Conservation (phyloP, 2,888 invertebrate species). For the Drosophila mercatorum region DNA sequence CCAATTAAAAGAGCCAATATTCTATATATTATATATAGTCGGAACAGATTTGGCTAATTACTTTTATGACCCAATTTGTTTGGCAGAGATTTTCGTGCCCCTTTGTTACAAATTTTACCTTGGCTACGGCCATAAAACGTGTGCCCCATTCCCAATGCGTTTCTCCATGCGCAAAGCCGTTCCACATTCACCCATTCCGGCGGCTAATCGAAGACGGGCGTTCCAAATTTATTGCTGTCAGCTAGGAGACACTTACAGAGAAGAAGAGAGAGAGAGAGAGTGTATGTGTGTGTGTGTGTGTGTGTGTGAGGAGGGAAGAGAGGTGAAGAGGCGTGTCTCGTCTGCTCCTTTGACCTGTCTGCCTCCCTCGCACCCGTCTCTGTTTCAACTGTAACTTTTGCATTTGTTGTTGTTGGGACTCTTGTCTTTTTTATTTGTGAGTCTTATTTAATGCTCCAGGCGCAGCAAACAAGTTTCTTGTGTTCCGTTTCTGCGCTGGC, state of each 20-base stretch:
- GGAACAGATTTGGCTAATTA: slow-evolving; percentile 71
- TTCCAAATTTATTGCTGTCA: slow-evolving; percentile 69
- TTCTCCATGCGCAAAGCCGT: slow-evolving; percentile 26
- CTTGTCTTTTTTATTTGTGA: slow-evolving; percentile 42
- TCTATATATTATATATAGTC: slow-evolving; percentile 21
- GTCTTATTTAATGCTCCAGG: slow-evolving; percentile 57
- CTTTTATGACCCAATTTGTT: slow-evolving; percentile 80
- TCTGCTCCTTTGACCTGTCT: slow-evolving; percentile 78
- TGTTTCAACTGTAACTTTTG: slow-evolving; percentile 31
- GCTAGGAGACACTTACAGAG: not conserved
- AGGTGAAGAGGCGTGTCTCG: slow-evolving; percentile 22
- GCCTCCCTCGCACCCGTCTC: slow-evolving; percentile 21
- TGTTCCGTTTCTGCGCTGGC: slow-evolving; percentile 54
- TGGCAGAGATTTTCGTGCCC: slow-evolving; percentile 45
- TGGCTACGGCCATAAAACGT: slow-evolving; percentile 16
- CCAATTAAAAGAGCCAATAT: slow-evolving; percentile 62
- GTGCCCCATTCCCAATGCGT: slow-evolving; percentile 32
- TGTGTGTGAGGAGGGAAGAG: not conserved
- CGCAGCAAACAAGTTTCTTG: slow-evolving; percentile 74
- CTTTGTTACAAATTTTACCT: slow-evolving; percentile 65
- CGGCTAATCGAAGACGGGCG: slow-evolving; percentile 50
- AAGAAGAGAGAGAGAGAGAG: not conserved
- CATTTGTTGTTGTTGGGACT: slow-evolving; percentile 39
- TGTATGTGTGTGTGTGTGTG: not conserved
- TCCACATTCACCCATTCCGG: slow-evolving; percentile 42